Evolutionary conservation across 2,888 invertebrate species (phyloP).

Genomic region (Tholera decimalis): DNA sequence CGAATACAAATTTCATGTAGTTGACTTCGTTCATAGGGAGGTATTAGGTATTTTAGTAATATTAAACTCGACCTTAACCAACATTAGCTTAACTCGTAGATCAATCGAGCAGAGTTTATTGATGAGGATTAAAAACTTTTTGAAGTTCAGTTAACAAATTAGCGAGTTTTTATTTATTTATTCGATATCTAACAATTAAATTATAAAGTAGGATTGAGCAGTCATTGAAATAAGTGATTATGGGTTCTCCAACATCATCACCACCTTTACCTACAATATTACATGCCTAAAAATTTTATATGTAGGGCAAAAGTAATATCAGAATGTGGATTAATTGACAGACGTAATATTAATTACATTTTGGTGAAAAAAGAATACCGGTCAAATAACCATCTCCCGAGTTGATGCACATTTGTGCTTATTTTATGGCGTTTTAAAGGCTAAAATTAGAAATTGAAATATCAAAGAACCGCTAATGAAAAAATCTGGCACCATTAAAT

Average conservation of each 20-base stretch:
- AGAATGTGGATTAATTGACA: too few species aligned
- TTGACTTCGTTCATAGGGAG: slow-evolving; percentile 25
- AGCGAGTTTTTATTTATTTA: background rate
- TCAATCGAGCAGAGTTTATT: slow-evolving; percentile 16
- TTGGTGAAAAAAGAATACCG: too few species aligned
- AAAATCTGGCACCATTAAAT: too few species aligned
- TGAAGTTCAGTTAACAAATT: slow-evolving; percentile 7
- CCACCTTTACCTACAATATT: background rate
- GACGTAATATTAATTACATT: too few species aligned
- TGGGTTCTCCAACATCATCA: too few species aligned
- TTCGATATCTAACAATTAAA: background rate
- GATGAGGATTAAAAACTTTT: background rate
- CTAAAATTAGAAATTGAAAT: too few species aligned
- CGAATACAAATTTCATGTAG: slow-evolving; percentile 47
- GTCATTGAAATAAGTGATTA: background rate
- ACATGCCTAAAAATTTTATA: background rate
- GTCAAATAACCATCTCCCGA: too few species aligned
- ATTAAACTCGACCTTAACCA: slow-evolving; percentile 4
- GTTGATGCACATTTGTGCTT: too few species aligned
- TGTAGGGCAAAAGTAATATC: too few species aligned
- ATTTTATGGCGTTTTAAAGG: too few species aligned
- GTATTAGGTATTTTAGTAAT: slow-evolving; percentile 1
- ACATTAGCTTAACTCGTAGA: background rate
- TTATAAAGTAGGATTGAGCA: background rate
- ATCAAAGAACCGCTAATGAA: too few species aligned